phyloP scores from a whole-genome alignment of 2,797 vertebrate species.

The Smutsia gigantea region DNA sequence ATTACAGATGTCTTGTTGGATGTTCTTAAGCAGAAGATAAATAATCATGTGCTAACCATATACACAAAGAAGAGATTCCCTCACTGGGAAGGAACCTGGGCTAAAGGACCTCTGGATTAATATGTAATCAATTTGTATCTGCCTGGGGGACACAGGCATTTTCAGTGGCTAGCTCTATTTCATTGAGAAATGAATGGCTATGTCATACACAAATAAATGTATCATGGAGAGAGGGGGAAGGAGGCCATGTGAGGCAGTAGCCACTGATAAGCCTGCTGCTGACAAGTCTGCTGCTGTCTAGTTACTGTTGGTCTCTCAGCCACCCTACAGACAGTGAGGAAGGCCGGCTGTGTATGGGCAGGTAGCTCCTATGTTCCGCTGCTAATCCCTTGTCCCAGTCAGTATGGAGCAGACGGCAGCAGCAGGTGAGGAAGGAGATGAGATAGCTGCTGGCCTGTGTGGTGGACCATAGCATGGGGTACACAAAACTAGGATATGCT shows the following conservation, averaged over 20 bases:
- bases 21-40: background rate
- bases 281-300: too few relatives aligned
- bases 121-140: background rate
- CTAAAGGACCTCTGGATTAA: background rate
- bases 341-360: too few relatives aligned
- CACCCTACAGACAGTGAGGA: too few relatives aligned
- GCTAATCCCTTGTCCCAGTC: too few relatives aligned
- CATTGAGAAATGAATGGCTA: background rate
- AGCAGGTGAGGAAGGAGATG: too few relatives aligned
- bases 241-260: too few relatives aligned
- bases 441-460: too few relatives aligned
- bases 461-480: slow-evolving; percentile 78
- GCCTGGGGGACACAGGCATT: background rate
- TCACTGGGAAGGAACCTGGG: background rate
- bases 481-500: slow-evolving; percentile 97
- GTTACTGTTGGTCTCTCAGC: too few relatives aligned
- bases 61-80: background rate
- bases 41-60: background rate
- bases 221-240: too few relatives aligned
- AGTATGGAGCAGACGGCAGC: too few relatives aligned
- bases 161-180: background rate
- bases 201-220: background rate
- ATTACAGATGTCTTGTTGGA: background rate
- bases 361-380: too few relatives aligned
- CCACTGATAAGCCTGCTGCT: too few relatives aligned